Conservation (phyloP, 2,888 invertebrate genomes). For the Rutpela maculata region DNA sequence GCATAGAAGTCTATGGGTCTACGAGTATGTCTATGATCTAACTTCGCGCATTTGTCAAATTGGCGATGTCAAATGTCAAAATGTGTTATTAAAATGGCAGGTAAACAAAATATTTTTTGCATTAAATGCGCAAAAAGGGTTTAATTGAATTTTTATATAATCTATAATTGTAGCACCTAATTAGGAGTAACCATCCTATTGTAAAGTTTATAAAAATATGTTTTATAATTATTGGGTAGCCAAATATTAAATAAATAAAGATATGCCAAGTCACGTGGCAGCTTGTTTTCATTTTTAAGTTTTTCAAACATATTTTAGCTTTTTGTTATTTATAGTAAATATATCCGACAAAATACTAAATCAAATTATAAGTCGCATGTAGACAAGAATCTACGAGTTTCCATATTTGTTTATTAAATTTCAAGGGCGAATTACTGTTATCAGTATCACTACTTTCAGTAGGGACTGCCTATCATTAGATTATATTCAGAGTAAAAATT, state of each 20-base stretch:
- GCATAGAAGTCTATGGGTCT: no score
- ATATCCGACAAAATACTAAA: neutral
- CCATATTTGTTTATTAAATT: slow-evolving; percentile 25
- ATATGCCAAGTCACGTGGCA: neutral
- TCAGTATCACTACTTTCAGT: slow-evolving; percentile 14
- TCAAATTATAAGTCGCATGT: neutral
- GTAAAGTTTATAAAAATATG: neutral
- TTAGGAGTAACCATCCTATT: neutral
- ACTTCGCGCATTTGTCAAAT: no score
- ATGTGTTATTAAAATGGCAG: neutral
- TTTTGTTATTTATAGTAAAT: neutral
- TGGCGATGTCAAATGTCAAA: neutral
- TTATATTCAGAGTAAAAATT: neutral
- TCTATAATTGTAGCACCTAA: neutral
- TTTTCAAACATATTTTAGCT: neutral
- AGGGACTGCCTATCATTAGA: neutral
- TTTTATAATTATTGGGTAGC: neutral
- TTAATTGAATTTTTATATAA: neutral
- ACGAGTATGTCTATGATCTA: no score
- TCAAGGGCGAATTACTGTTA: slow-evolving; percentile 9
- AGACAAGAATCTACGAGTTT: slow-evolving; percentile 10
- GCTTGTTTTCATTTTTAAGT: neutral
- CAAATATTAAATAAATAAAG: neutral
- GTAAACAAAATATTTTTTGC: neutral
- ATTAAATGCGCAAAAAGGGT: neutral